Base-by-base conservation (phyloP, 2,888 invertebrate species). In the Tachystola acroxantha region DNA sequence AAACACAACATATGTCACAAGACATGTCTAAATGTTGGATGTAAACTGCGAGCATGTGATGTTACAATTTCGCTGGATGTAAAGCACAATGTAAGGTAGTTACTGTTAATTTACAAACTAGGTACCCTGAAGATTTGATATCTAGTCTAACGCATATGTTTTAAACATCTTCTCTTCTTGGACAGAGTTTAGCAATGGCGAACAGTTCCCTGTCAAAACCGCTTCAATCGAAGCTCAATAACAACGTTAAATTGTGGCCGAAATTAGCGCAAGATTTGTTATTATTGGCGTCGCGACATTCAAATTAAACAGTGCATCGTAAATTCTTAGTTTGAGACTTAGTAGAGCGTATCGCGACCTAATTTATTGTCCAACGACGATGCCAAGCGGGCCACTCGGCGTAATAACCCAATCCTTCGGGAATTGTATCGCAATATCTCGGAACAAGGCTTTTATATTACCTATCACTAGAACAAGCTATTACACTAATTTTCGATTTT, bases 211-310 rank as follows among this genome's bases (percentile, higher is more conserved):
- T n/a, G n/a, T n/a, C n/a, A n/a, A n/a, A n/a, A n/a, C n/a, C n/a
- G n/a, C n/a, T n/a, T 33, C 40, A n/a, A 24, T 24, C 24, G n/a
- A n/a, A 24, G 31, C 43, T 36, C 37, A 40, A 50, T n/a, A 22
- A 20, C 30, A 35, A 20, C 27, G 43, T 43, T 2, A 43, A 40
- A 43, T 38, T 32, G 36, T 46, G 48, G 51, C 48, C 48, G 55
- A 59, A 75, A 72, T 68, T 69, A 70, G 68, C 69, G 49, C 61
- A 61, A 61, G 16, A 47, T 54, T 53, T 73, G 65, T 72, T 76
- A 64, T 69, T 73, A 65, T 71, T 75, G 64, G 72, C 71, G 43
- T 55, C 43, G 57, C 57, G 67, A 68, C 70, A 56, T 51, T 66
- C 46, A n/a, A n/a, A n/a, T 50, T 56, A 44, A 46, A 48, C 48